phyloP scores from a whole-genome alignment of 2,888 invertebrate genomes.

The Tridacna gigas region DNA sequence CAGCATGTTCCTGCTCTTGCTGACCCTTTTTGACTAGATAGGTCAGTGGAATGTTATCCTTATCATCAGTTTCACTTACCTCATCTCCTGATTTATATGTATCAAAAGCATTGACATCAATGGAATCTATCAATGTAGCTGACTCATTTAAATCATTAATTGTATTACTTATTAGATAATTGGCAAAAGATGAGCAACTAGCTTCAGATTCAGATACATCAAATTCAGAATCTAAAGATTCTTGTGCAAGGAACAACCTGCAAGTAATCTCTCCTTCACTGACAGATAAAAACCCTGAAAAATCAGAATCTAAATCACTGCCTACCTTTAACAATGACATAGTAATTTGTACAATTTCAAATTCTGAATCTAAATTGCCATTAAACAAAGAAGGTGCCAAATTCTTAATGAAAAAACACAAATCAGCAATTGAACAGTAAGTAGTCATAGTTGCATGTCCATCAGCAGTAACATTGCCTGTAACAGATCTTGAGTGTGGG shows the following conservation, averaged over 20 bases:
- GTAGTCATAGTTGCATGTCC: constrained; percentile 15
- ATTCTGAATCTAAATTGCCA: neutral
- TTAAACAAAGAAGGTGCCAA: neutral
- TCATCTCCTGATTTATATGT: too few species aligned
- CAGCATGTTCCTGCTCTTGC: neutral
- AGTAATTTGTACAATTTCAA: constrained; percentile 9
- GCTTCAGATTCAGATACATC: constrained; percentile 16
- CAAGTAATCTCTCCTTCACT: constrained; percentile 34
- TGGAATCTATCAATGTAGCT: neutral
- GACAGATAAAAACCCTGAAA: constrained; percentile 30
- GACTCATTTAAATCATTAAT: constrained; percentile 12
- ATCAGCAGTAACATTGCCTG: constrained; percentile 18
- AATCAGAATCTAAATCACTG: constrained; percentile 16
- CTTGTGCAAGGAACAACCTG: constrained; percentile 23
- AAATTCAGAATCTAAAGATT: constrained; percentile 1
- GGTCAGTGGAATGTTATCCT: neutral
- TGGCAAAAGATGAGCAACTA: neutral
- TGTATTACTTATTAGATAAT: neutral
- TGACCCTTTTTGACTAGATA: neutral
- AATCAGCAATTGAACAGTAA: constrained; percentile 1
- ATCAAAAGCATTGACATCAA: constrained; percentile 16
- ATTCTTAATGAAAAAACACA: constrained; percentile 2
- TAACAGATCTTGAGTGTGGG: constrained; percentile 17
- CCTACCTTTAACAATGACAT: neutral
- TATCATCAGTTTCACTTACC: neutral